Evolutionary conservation across 2,113 vertebrate species (phyloP), one percentile per base, ranked within the genome.

Genomic region (Ivindomyrus marchei): DNA sequence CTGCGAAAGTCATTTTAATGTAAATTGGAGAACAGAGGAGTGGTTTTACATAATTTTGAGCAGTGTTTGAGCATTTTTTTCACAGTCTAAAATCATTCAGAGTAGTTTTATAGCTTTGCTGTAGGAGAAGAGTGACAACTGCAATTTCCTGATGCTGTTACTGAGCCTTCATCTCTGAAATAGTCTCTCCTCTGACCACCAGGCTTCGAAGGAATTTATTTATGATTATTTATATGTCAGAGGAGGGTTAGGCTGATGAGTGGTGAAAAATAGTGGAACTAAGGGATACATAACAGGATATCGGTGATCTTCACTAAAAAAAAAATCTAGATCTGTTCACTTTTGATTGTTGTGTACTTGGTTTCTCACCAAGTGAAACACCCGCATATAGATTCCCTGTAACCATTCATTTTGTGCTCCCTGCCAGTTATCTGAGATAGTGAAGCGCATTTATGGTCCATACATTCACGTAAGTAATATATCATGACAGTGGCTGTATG

Each of bases 1-100:
- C 91, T 70, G 85, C 94, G 92, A 93, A 94, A 94, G 94, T 96
- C 90, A 96, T 96, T 96, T 96, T 95, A 96, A 96, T 96, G 95
- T 96, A 96, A 96, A 96, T 96, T 93, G 94, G 95, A 94, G 94
- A 94, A 93, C 91, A 93, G 93, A 95, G 94, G 93, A 89, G 92
- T 95, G 93, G 92, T 93, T 95, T 95, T 94, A 94, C 94, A 92
- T 94, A 89, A 93, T 95, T 94, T 94, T 95, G 93, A 95, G 93
- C 92, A 92, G 52, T 53, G 19, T 52, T 19, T 53, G 15, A 53
- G 17, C 52, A 53, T 19, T 92, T 93, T 94, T 94, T 93, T 91
- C 92, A 94, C 91, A 70, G 93, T 93, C 91, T 94, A 90, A 93
- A 95, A 95, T 95, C 94, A 95, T 93, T 92, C 90, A 92, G 92